Evolutionary conservation across 1,140 invertebrate species (phyloP), one percentile per base, ranked within the genome.

Genomic region (Bilobella aurantiaca): DNA sequence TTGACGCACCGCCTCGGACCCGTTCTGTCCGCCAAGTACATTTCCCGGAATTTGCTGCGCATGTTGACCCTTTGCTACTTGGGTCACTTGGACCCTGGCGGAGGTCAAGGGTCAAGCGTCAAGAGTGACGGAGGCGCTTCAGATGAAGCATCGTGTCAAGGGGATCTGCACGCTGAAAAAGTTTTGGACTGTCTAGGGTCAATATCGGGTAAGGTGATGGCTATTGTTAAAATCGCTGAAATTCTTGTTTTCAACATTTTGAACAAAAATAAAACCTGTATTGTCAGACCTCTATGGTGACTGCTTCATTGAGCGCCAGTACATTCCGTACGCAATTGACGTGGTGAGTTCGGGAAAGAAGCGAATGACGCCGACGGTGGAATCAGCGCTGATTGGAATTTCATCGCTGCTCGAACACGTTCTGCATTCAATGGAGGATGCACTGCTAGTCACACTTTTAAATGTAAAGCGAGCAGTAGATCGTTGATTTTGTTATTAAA

Each of bases 21-120:
- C 0, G 90, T 97, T 28, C 80, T 98, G 3, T 94, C 93, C 1
- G 90, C 93, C 18, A 85, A 88, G 70, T 88, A 91, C 79, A 81
- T 98, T 27, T 91, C 93, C 0, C 82, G 90, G 46, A 97, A 97
- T 81, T 80, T 98, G 37, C 78, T 98, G 2, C 85, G 93, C 71
- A 96, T 98, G 88, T 78, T 98, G 16, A 90, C 91, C 0, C 77
- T 97, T 0, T 98, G 95, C 77, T 98, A 96, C 75, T 84, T 91
- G 27, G 90, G 90, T 0, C 49, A 78, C 59, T 69, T 47, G 79
- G 85, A 62, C 78, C 46, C 2, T n/a, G 21, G 42, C 2, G 53
- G 30, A n/a, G n/a, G n/a, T n/a, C n/a, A n/a, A n/a, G n/a, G n/a
- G n/a, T n/a, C n/a, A n/a, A n/a, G n/a, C n/a, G 3, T 23, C 42